These are phyloP conservation scores for Glandiceps talaboti DNA, from an alignment of 53 echinoderm and acorn worm species.

Conservation along the genomic window DNA sequence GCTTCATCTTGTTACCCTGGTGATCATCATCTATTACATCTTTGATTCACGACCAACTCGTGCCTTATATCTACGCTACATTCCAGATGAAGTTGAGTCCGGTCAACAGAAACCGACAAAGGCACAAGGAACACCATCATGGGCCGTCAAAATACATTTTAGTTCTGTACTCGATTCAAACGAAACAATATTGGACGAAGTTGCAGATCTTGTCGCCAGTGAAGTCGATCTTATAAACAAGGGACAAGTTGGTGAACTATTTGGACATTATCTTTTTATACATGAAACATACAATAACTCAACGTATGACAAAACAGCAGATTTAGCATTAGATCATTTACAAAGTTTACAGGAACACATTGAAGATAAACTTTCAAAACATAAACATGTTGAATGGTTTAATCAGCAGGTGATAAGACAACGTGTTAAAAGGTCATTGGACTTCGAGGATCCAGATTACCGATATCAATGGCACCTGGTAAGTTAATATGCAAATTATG, in stretches of 20 bases:
- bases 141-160: constrained; percentile 77
- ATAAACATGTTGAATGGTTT: constrained; percentile 64
- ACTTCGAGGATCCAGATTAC: constrained; percentile 58
- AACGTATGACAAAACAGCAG: constrained; percentile 26
- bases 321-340: constrained; percentile 9
- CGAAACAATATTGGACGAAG: constrained; percentile 52
- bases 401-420: constrained; percentile 72
- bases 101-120: not conserved
- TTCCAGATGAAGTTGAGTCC: not conserved
- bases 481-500: too few relatives aligned
- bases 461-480: constrained; percentile 90
- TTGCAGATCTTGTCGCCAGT: constrained; percentile 48
- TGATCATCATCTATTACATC: not conserved
- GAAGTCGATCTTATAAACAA: constrained; percentile 49
- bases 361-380: constrained; percentile 27
- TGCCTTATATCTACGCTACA: not conserved
- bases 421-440: constrained; percentile 48
- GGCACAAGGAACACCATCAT: constrained; percentile 56
- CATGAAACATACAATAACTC: constrained; percentile 63
- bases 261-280: constrained; percentile 73
- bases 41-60: not conserved
- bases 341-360: constrained; percentile 33
- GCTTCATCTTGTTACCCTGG: not conserved
- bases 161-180: constrained; percentile 33
- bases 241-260: constrained; percentile 80